Evolutionary conservation across 2,113 vertebrate species (phyloP).

Genomic region (Arothron firmamentum): DNA sequence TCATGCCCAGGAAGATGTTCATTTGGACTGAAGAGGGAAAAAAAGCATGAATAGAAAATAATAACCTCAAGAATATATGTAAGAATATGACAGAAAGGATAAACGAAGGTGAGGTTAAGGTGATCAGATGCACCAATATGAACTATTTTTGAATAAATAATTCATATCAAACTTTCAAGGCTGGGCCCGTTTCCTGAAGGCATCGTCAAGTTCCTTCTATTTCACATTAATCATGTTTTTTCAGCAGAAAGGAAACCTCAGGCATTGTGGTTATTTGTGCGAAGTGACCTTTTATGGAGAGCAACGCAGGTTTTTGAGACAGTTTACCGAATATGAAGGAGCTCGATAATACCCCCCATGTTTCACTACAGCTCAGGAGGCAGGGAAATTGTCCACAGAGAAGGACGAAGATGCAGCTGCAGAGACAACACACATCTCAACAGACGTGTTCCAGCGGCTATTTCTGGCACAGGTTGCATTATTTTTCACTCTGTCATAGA

Average conservation of each 20-base stretch:
- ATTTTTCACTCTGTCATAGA: slow-evolving; percentile 54
- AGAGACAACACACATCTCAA: slow-evolving; percentile 16
- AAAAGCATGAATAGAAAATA: neutral
- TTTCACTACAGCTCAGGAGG: slow-evolving; percentile 1
- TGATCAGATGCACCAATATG: no score
- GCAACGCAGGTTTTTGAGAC: slow-evolving; percentile 28
- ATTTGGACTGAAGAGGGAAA: neutral
- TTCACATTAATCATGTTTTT: no score
- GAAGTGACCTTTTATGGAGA: slow-evolving; percentile 28
- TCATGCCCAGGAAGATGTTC: neutral
- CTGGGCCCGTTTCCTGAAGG: no score
- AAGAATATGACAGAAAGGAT: no score
- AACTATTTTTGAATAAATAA: no score
- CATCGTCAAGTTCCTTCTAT: no score
- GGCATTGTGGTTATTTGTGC: slow-evolving; percentile 28
- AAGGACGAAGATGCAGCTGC: slow-evolving; percentile 18
- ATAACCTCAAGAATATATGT: no score
- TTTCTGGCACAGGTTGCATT: slow-evolving; percentile 49
- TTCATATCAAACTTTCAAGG: no score
- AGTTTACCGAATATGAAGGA: slow-evolving; percentile 1
- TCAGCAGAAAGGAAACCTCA: neutral
- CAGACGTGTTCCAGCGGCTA: slow-evolving; percentile 36
- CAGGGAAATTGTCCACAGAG: slow-evolving; percentile 25
- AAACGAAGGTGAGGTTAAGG: no score
- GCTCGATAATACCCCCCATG: neutral